Evolutionary conservation across 2,888 invertebrate species (phyloP), one percentile per base, ranked within the genome.

Genomic region (Brachynemurus nebulosus): DNA sequence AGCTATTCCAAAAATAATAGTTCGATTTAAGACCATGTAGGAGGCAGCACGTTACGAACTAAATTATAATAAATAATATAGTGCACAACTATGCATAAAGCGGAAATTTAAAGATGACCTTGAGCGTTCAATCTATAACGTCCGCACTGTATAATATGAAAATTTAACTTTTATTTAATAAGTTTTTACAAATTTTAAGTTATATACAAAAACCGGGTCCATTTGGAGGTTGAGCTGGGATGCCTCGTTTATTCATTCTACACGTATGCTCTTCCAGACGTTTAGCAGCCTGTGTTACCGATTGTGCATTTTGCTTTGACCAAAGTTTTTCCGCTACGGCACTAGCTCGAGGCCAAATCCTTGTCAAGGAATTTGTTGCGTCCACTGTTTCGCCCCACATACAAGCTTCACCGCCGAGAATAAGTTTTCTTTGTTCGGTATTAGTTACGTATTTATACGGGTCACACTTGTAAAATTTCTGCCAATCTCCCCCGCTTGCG

Each of bases 341-440:
- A 45, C 82, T 78, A 0, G 86, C 85, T 51, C 91, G 70, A 0
- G 93, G 93, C 83, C 91, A 93, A 7, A 86, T 74, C 53, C 80
- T 66, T 50, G 64, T 65, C 4, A 75, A 58, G 6, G 77, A 58
- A 56, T 77, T 78, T 35, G 65, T 61, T 51, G 72, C 68, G 58
- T 92, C 86, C 0, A 89, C 86, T 53, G 75, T 80, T 63, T 95
- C 93, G 2, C 78, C 77, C 93, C 93, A 93, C 80, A 95, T 83
- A 55, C 90, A 89, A 1, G 89, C 86, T 61, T 92, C 92, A 1
- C 93, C 93, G 1, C 95, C 93, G 11, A 89, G 62, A 19, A 95
- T 77, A 42, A 80, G 65, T 2, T 70, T 55, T 53, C 79, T 75
- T 54, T 80, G 72, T 1, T 57, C 59, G 2, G 59, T 55, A 1